A percentile compares a stretch with the other conserved stretches of the same genome.
These are phyloP conservation scores for Suricata suricatta DNA, from an alignment of 2,113 vertebrate genomes.

Conservation along the genomic window DNA sequence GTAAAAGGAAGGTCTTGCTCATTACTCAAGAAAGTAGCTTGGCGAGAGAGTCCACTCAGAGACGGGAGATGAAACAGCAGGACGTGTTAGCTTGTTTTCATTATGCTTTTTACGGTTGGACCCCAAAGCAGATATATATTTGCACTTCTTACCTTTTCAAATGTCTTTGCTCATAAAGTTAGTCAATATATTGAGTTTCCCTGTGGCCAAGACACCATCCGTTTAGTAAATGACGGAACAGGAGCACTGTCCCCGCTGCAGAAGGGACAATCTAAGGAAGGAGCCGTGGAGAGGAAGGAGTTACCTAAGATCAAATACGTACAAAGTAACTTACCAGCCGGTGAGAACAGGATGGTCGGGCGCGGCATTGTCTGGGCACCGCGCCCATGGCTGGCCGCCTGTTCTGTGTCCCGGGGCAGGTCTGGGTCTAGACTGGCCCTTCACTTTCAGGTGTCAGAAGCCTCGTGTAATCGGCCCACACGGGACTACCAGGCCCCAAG, in stretches of 20 bases:
- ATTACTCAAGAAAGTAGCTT: neutral
- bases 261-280: neutral
- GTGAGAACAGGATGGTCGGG: neutral
- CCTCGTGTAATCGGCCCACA: neutral
- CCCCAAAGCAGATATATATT: neutral
- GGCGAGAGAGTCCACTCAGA: neutral
- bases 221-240: neutral
- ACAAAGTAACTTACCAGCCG: neutral
- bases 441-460: neutral
- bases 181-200: neutral
- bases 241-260: fast-evolving
- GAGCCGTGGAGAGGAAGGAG: neutral
- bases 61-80: neutral
- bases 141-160: neutral
- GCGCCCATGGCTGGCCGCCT: neutral
- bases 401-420: too few species aligned
- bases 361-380: neutral
- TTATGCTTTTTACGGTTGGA: neutral
- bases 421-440: neutral
- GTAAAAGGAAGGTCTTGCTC: neutral
- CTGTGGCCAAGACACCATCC: neutral
- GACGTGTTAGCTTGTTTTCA: neutral
- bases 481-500: neutral
- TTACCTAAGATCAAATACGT: fast-evolving
- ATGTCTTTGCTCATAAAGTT: neutral